phyloP scores from a whole-genome alignment of 1,140 invertebrate species.

The Pentalonia nigronervosa region DNA sequence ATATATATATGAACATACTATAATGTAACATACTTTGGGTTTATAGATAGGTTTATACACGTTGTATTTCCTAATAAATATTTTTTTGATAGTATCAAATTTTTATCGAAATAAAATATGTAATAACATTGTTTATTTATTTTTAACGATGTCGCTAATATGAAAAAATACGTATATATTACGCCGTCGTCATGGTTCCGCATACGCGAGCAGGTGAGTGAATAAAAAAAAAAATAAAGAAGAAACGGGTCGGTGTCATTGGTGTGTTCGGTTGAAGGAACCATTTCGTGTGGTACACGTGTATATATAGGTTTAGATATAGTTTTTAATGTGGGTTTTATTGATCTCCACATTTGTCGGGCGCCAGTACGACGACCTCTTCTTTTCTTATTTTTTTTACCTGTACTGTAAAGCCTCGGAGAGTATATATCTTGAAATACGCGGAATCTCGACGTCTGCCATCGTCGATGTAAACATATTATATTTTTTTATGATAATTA shows the following conservation, averaged over 20 bases:
- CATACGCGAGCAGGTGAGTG: slow-evolving; percentile 49
- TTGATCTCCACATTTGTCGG: slow-evolving; percentile 58
- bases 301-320: slow-evolving; percentile 46
- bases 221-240: slow-evolving; percentile 41
- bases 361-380: slow-evolving; percentile 51
- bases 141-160: neutral
- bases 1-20: neutral
- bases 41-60: no score
- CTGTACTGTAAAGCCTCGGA: slow-evolving; percentile 24
- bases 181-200: slow-evolving; percentile 51
- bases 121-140: neutral
- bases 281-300: slow-evolving; percentile 55
- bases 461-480: neutral
- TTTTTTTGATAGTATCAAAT: neutral
- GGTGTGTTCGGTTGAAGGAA: slow-evolving; percentile 52
- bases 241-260: slow-evolving; percentile 52
- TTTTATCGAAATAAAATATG: neutral
- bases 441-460: slow-evolving; percentile 12
- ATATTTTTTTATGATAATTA: neutral
- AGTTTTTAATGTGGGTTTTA: slow-evolving; percentile 58
- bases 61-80: neutral
- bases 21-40: no score
- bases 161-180: neutral
- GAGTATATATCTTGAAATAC: neutral
- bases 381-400: slow-evolving; percentile 45